These are phyloP conservation scores for Malacoctenus gilli DNA, from an alignment of 2,797 vertebrate species.

Conservation along the genomic window DNA sequence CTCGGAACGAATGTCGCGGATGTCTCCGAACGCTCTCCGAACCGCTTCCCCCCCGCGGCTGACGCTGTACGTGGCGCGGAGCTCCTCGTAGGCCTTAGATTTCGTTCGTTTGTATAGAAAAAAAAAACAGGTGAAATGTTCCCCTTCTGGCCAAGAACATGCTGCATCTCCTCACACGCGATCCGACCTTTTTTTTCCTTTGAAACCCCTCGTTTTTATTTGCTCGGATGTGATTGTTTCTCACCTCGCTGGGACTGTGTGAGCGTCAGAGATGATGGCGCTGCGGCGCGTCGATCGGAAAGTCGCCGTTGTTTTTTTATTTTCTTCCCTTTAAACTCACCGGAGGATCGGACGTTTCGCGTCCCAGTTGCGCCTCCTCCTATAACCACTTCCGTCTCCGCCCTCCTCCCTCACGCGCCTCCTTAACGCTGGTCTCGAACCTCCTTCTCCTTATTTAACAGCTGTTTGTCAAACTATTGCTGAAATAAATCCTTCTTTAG, in stretches of 20 bases:
- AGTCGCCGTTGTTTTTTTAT: background rate
- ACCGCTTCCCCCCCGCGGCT: conserved; percentile 17
- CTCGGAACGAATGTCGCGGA: too few species aligned
- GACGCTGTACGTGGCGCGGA: conserved; percentile 46
- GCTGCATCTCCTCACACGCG: conserved; percentile 38
- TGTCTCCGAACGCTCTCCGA: too few species aligned
- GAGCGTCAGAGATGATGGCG: conserved; percentile 9
- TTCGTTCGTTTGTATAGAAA: conserved; percentile 38
- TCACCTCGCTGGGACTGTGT: conserved; percentile 5
- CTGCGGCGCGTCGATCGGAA: conserved; percentile 1
- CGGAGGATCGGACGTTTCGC: too few species aligned
- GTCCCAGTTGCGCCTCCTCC: too few species aligned
- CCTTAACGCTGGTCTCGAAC: conserved; percentile 62
- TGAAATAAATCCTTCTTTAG: conserved; percentile 68
- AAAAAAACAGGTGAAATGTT: conserved; percentile 28
- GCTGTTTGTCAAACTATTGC: conserved; percentile 77
- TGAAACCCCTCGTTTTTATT: conserved; percentile 19
- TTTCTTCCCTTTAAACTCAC: conserved; percentile 6
- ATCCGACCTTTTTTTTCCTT: conserved; percentile 1
- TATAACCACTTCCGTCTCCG: conserved; percentile 36
- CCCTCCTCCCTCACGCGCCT: conserved; percentile 51
- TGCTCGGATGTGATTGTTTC: conserved; percentile 42
- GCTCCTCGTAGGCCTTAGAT: conserved; percentile 53
- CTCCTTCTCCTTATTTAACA: conserved; percentile 78
- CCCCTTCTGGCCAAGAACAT: conserved; percentile 37